Percentiles rank a stretch among this genome's conserved stretches.
Conservation (phyloP, 2,113 vertebrate species). For the Gopherus flavomarginatus region DNA sequence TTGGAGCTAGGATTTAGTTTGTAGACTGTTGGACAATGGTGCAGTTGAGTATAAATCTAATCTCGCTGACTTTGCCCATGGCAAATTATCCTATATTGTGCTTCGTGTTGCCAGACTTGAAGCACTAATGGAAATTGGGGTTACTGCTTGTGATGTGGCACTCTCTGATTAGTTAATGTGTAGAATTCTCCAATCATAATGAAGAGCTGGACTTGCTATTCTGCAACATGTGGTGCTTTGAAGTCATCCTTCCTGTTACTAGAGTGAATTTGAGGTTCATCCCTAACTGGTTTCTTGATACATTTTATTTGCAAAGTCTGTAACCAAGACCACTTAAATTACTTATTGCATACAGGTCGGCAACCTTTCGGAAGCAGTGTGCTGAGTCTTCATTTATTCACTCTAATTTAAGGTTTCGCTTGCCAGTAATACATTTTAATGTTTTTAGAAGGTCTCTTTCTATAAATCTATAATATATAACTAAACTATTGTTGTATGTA, state of each 20-base stretch:
- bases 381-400: too few species aligned
- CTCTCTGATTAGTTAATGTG: neutral
- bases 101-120: neutral
- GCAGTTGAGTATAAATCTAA: neutral
- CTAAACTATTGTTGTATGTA: too few species aligned
- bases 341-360: too few species aligned
- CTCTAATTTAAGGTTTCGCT: too few species aligned
- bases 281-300: neutral
- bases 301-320: neutral
- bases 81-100: neutral
- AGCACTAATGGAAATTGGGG: neutral
- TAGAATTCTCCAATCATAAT: neutral
- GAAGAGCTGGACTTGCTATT: neutral
- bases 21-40: neutral
- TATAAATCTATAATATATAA: too few species aligned
- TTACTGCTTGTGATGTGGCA: neutral
- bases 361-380: too few species aligned
- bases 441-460: too few species aligned
- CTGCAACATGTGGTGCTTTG: neutral
- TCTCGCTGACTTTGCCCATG: neutral
- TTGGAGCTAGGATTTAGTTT: neutral
- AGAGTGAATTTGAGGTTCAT: neutral
- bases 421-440: too few species aligned
- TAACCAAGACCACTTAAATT: neutral
- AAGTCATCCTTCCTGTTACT: neutral